Evolutionary conservation across 2,113 vertebrate species (phyloP).

Genomic region (crab-eating macaque (Macaca fascicularis)): T2T-MFA8v1.1 NC_088379.1:180210001-180210500

Average conservation of each 20-base stretch:
- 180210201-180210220: neutral
- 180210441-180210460: neutral
- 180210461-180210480: neutral
- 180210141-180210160: neutral
- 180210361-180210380: neutral
- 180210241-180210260: neutral
- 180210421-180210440: neutral
- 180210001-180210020: neutral
- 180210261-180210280: neutral
- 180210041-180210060: neutral
- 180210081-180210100: neutral
- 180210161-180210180: neutral
- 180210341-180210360: neutral
- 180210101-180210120: neutral
- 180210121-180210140: neutral
- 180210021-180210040: neutral
- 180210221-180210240: neutral
- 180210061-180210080: neutral
- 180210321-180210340: neutral
- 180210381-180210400: neutral
- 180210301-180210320: neutral
- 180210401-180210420: neutral
- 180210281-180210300: neutral
- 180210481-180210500: neutral
- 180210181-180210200: neutral